Conservation (phyloP, 2,113 vertebrate genomes). For the Lepisosteus osseus region DNA sequence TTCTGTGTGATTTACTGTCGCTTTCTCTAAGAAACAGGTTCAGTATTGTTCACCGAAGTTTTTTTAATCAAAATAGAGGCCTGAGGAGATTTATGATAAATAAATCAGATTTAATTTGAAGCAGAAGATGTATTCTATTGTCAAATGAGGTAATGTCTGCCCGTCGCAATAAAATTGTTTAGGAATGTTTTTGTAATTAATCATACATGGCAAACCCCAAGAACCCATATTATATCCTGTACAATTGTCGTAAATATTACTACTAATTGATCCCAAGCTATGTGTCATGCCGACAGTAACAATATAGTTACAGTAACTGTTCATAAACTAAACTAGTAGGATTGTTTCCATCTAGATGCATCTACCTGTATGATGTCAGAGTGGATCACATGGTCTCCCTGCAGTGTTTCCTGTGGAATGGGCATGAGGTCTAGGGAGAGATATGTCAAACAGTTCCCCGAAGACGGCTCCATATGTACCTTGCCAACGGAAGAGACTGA, state of each 20-base stretch:
- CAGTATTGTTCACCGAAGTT: background rate
- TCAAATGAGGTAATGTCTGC: constrained; percentile 1
- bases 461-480: constrained; percentile 89
- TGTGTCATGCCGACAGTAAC: no score
- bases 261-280: no score
- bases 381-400: constrained; percentile 97
- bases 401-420: constrained; percentile 83
- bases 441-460: constrained; percentile 93
- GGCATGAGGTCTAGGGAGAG: constrained; percentile 87
- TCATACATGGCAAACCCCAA: no score
- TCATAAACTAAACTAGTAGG: no score
- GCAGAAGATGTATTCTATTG: background rate
- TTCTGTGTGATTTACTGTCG: background rate
- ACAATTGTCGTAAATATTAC: no score
- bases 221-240: no score
- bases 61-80: no score
- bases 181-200: no score
- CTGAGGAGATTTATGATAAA: background rate
- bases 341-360: constrained; percentile 61
- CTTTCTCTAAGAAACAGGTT: background rate
- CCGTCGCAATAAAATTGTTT: background rate
- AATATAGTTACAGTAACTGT: no score
- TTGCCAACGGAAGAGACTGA: constrained; percentile 89
- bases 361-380: constrained; percentile 98
- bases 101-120: background rate